Evolutionary conservation across 1,140 invertebrate genomes (phyloP).

Genomic region (Drosophila mayri): DNA sequence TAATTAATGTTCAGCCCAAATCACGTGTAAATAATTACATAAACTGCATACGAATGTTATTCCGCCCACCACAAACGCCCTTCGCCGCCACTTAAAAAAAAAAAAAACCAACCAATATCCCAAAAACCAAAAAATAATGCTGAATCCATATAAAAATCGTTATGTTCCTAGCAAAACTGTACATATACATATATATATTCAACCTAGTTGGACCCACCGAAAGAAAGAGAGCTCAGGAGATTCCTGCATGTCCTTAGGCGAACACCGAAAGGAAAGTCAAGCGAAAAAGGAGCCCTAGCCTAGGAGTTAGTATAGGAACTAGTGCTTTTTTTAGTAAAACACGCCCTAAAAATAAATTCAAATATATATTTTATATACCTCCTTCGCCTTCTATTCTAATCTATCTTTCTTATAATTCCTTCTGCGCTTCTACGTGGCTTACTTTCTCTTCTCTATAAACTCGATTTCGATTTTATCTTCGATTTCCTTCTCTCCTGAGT

Average conservation of each 20-base stretch:
- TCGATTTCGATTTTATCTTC: conserved; percentile 20
- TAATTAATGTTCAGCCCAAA: conserved; percentile 26
- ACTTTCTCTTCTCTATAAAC: conserved; percentile 15
- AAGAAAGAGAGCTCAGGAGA: conserved; percentile 13
- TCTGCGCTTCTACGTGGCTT: conserved; percentile 50
- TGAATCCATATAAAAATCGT: conserved; percentile 23
- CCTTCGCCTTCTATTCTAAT: conserved; percentile 11
- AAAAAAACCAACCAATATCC: conserved; percentile 9
- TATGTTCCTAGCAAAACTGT: conserved; percentile 29
- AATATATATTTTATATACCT: conserved; percentile 3
- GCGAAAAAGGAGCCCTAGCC: background rate
- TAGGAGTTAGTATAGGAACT: conserved; percentile 5
- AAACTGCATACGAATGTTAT: conserved; percentile 59
- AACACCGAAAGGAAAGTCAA: background rate
- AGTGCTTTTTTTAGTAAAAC: conserved; percentile 14
- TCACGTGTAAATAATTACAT: conserved; percentile 76
- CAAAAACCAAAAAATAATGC: conserved; percentile 14
- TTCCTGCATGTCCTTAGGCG: conserved; percentile 29
- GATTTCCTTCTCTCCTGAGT: conserved; percentile 1
- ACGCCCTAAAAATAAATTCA: conserved; percentile 2
- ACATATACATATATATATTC: conserved; percentile 40
- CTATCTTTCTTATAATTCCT: conserved; percentile 1
- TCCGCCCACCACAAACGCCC: conserved; percentile 35
- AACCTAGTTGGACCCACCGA: conserved; percentile 23
- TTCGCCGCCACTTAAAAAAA: conserved; percentile 27